These are phyloP conservation scores for Sycophila texana DNA, from an alignment of 2,888 invertebrate genomes.

Conservation along the genomic window DNA sequence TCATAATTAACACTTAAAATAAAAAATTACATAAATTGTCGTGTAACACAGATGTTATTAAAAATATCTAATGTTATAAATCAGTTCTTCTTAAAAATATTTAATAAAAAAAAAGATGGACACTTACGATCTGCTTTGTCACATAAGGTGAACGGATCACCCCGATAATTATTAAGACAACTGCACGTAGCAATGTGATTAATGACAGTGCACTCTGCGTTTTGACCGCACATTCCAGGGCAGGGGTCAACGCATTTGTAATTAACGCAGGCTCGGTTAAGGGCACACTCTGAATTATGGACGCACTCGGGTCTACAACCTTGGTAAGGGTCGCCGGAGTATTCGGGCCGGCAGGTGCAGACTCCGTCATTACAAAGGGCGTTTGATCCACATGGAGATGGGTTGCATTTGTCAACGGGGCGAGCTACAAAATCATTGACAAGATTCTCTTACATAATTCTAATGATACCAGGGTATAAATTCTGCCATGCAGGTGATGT, in stretches of 20 bases:
- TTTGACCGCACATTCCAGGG: slow-evolving; percentile 85
- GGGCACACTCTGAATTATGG: slow-evolving; percentile 86
- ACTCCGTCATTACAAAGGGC: slow-evolving; percentile 79
- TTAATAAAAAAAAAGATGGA: slow-evolving; percentile 12
- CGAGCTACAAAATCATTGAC: slow-evolving; percentile 41
- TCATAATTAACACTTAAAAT: no score
- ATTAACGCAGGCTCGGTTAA: slow-evolving; percentile 85
- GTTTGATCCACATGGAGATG: slow-evolving; percentile 86
- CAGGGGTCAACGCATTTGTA: slow-evolving; percentile 91
- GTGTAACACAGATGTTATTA: no score
- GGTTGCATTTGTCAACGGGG: slow-evolving; percentile 80
- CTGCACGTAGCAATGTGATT: slow-evolving; percentile 83
- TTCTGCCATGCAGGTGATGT: not conserved
- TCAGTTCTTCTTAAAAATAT: not conserved
- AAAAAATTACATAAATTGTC: no score
- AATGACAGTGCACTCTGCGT: slow-evolving; percentile 85
- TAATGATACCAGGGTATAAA: no score
- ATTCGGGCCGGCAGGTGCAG: slow-evolving; percentile 73
- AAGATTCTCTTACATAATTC: no score
- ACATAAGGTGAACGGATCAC: slow-evolving; percentile 79
- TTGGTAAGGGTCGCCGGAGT: slow-evolving; percentile 76
- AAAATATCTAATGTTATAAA: no score
- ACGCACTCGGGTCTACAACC: slow-evolving; percentile 90
- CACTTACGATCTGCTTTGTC: slow-evolving; percentile 59
- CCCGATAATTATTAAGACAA: slow-evolving; percentile 77